Evolutionary conservation across 2,888 invertebrate species (phyloP).

Genomic region (Clivina fossor): DNA sequence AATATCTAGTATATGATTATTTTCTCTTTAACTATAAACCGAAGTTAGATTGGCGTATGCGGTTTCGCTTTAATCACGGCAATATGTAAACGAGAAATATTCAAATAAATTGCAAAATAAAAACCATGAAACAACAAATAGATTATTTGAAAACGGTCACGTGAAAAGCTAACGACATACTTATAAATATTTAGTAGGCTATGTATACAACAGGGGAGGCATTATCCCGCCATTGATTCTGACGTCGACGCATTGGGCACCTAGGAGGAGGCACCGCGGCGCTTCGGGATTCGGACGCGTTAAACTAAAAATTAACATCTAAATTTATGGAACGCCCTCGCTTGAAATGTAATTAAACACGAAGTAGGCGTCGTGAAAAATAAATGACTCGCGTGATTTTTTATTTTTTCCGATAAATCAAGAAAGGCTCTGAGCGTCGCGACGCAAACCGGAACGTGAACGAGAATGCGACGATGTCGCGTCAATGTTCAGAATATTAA

Average conservation of each 20-base stretch:
- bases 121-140: neutral
- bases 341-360: conserved; percentile 24
- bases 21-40: no score
- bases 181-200: conserved; percentile 3
- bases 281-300: neutral
- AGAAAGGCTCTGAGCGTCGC: conserved; percentile 15
- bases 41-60: no score
- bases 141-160: neutral
- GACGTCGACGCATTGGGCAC: no score
- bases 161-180: neutral
- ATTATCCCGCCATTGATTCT: conserved; percentile 4
- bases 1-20: no score
- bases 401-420: conserved; percentile 24
- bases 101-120: no score
- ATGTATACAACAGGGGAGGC: neutral
- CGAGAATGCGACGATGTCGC: no score
- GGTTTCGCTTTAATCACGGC: no score
- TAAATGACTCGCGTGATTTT: conserved; percentile 18
- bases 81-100: no score
- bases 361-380: conserved; percentile 21
- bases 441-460: no score
- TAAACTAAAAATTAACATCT: conserved; percentile 17
- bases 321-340: conserved; percentile 14
- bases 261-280: no score
- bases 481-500: conserved; percentile 1